Percentiles rank a stretch among this genome's conserved stretches.
phyloP scores from a whole-genome alignment of 2,888 invertebrate species.

The Eilema griseolum region DNA sequence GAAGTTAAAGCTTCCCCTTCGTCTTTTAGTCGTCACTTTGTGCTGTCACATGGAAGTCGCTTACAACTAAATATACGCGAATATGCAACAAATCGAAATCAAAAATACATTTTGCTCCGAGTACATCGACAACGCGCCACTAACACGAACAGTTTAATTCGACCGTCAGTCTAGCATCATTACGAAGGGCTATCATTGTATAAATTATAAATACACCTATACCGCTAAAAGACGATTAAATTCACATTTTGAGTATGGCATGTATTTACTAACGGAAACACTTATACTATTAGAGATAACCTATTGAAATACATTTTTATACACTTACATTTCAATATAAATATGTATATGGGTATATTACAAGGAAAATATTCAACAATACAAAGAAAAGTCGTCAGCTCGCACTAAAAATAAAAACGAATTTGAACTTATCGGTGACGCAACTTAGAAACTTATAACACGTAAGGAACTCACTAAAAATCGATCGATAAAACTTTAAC shows the following conservation, averaged over 20 bases:
- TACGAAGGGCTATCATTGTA: constrained; percentile 61
- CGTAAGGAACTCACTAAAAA: constrained; percentile 64
- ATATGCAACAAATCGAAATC: constrained; percentile 64
- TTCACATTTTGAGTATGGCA: constrained; percentile 82
- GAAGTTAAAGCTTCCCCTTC: constrained; percentile 66
- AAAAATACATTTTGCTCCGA: constrained; percentile 58
- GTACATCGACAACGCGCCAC: constrained; percentile 53
- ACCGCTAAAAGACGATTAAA: constrained; percentile 74
- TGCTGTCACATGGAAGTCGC: constrained; percentile 80
- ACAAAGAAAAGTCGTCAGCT: constrained; percentile 50
- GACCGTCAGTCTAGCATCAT: constrained; percentile 74
- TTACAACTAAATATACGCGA: constrained; percentile 68
- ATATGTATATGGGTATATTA: constrained; percentile 76
- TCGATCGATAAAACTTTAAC: constrained; percentile 62
- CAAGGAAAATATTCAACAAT: constrained; percentile 69
- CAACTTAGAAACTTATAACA: constrained; percentile 65
- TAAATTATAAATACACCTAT: constrained; percentile 66
- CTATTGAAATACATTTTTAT: constrained; percentile 77
- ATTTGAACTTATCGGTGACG: constrained; percentile 75
- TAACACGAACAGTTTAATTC: constrained; percentile 40
- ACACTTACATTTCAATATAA: constrained; percentile 72
- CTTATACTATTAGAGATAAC: constrained; percentile 73
- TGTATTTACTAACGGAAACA: constrained; percentile 78
- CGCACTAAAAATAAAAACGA: constrained; percentile 53
- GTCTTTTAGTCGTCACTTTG: constrained; percentile 70